phyloP scores from a whole-genome alignment of 2,113 vertebrate genomes.

The Acinonyx jubatus region DNA sequence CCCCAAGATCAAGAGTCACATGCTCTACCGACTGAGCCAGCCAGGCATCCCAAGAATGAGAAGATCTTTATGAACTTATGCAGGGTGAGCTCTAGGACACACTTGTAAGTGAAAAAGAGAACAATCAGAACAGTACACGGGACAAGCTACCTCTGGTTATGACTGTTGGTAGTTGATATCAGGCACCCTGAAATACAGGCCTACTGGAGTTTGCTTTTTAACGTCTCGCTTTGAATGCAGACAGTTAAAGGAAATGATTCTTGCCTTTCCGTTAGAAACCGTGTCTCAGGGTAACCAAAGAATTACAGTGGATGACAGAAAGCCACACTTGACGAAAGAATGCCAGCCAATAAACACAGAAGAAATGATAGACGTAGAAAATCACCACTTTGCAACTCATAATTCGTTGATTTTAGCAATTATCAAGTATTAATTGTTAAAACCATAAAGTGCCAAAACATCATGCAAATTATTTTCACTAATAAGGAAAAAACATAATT shows the following conservation, averaged over 20 bases:
- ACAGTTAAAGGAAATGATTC: background rate
- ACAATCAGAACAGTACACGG: fast-evolving
- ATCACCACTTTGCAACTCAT: background rate
- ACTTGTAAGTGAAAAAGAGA: background rate
- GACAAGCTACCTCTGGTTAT: background rate
- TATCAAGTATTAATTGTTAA: background rate
- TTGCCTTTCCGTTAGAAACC: background rate
- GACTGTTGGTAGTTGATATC: background rate
- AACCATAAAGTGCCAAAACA: background rate
- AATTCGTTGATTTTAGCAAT: background rate
- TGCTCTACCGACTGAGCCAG: no score
- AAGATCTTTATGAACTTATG: background rate
- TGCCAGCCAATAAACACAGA: background rate
- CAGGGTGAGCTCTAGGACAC: background rate
- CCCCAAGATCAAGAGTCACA: no score
- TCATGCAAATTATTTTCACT: background rate
- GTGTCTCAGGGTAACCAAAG: background rate
- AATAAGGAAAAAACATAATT: background rate
- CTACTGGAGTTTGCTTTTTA: background rate
- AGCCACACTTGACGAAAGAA: background rate
- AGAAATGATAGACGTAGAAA: background rate
- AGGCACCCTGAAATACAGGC: background rate
- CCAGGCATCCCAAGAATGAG: background rate
- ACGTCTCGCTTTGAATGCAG: background rate
- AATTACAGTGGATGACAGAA: background rate